Evolutionary conservation across 1,140 invertebrate species (phyloP).

Genomic region (Sipha flava): DNA sequence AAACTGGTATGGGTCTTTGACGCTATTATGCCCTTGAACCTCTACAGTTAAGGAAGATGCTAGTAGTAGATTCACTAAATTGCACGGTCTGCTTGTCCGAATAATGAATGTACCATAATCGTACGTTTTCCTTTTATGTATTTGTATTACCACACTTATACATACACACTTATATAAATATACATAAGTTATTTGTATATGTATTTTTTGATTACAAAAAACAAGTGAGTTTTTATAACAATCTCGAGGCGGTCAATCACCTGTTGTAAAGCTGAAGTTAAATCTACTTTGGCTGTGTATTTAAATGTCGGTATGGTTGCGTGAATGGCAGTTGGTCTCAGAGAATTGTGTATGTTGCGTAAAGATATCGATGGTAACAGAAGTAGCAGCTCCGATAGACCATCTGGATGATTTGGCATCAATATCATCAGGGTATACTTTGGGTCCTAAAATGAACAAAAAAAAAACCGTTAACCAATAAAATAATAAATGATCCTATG

Average conservation of each 20-base stretch:
- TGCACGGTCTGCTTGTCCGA: constrained; percentile 10
- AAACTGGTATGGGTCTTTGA: not conserved
- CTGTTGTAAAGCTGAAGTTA: constrained; percentile 67
- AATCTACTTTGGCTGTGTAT: constrained; percentile 62
- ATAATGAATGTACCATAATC: not conserved
- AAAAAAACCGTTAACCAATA: not conserved
- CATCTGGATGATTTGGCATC: constrained; percentile 45
- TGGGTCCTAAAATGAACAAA: constrained; percentile 44
- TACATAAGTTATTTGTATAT: not conserved
- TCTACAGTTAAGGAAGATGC: not conserved
- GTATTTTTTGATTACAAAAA: not conserved
- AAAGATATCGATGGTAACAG: constrained; percentile 46
- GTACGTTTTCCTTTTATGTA: not conserved
- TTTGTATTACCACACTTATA: not conserved
- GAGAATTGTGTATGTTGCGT: constrained; percentile 54
- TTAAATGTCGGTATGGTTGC: constrained; percentile 68
- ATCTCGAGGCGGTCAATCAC: constrained; percentile 46
- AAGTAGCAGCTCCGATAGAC: constrained; percentile 44
- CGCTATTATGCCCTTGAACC: constrained; percentile 13
- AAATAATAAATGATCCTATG: too few relatives aligned
- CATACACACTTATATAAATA: not conserved
- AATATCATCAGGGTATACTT: constrained; percentile 49
- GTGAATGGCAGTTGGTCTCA: constrained; percentile 58
- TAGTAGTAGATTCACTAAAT: not conserved
- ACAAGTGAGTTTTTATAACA: not conserved